phyloP scores from a whole-genome alignment of 2,888 invertebrate genomes.

The Augochlorella aurata region DNA sequence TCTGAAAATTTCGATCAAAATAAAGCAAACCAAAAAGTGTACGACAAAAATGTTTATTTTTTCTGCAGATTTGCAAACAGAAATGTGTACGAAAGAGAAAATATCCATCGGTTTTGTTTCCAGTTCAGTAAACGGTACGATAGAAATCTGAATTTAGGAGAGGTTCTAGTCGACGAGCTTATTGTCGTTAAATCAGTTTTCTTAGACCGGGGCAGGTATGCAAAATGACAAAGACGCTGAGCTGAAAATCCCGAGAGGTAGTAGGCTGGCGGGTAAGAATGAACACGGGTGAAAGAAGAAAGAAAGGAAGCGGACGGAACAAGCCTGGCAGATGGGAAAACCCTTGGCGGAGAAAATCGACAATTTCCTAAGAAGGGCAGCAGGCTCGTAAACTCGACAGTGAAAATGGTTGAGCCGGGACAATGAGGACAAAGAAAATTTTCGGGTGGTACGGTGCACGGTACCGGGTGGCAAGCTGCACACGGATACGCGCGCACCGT shows the following conservation, averaged over 20 bases:
- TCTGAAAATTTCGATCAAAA: conserved; percentile 14
- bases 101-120: neutral
- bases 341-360: conserved; percentile 57
- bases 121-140: neutral
- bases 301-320: conserved; percentile 24
- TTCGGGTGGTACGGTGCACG: conserved; percentile 66
- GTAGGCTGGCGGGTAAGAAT: conserved; percentile 31
- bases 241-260: conserved; percentile 44
- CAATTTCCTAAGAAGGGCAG: conserved; percentile 67
- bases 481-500: conserved; percentile 46
- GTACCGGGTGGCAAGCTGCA: conserved; percentile 71
- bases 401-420: conserved; percentile 70
- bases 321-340: conserved; percentile 44
- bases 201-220: conserved; percentile 60
- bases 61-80: neutral
- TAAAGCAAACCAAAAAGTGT: neutral
- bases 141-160: conserved; percentile 7
- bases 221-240: conserved; percentile 58
- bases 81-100: neutral
- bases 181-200: conserved; percentile 41
- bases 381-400: conserved; percentile 50
- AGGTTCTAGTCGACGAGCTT: conserved; percentile 17
- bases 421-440: conserved; percentile 78
- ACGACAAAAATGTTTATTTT: neutral
- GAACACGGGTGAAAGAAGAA: conserved; percentile 24